Base-by-base conservation (phyloP, 2,797 vertebrate species). In the Babyrousa celebensis region DNA sequence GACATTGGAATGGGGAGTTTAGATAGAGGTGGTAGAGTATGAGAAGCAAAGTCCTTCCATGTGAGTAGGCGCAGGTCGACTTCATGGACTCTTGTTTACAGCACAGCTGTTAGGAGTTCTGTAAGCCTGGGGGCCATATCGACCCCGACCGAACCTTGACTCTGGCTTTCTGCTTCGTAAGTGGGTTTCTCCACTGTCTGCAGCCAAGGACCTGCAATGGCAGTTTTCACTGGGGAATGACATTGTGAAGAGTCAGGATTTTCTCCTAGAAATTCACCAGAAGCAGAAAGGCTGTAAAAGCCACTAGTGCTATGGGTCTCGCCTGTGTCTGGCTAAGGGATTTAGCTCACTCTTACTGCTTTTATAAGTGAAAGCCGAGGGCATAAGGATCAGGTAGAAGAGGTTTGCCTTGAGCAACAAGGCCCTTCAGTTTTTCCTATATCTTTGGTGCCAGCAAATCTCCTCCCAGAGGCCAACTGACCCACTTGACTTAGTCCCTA, bases 401-500 rank as follows among this genome's bases (percentile, higher is more conserved):
- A 93, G 63, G 71, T 89, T 96, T 96, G 86, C 80, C 54, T 82
- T 48, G 71, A 68, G 52, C 71, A 86, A 83, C 71, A 93, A 70
- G 85, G 86, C 67, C 94, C 85, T 77, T 95, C 36, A 6, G 86
- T 79, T 68, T 95, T 96, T 70, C 36, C 70, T 70, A 0, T 72
- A 93, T 93, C 84, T 97, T 86, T 18, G 65, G 6, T 52, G 72
- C 95, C 86, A 52, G 77, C 63, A 56, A 23, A 58, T 90, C 68
- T 93, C 74, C 65, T 60, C 80, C 68, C 78, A 62, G 83, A 72
- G 84, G 93, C 74, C 56, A 0, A 1, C 52, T 94, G 63, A 88
- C 85, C 91, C 84, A 88, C n/a, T 97, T 96, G 96, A 97, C 96
- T 71, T 82, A 48, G 20, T 78, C 77, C 60, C 72, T 52, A 95